Conservation (phyloP, 64 coral and sea anemone species). For the Trachythela sp. region DNA sequence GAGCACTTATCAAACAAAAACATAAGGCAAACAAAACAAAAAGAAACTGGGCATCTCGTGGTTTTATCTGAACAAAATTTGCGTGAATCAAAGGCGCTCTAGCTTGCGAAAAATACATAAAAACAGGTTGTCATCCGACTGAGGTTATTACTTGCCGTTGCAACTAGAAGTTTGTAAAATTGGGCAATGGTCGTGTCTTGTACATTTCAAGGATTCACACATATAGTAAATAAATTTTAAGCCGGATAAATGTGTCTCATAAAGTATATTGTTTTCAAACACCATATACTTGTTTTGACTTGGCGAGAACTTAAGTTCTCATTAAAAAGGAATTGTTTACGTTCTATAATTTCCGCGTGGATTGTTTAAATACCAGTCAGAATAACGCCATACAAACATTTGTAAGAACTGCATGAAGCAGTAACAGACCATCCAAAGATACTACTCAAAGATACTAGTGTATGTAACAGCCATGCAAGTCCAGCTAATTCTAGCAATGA, state of each 20-base stretch:
- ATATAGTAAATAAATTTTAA: neutral
- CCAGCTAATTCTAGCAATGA: too few relatives aligned
- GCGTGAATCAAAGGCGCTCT: too few relatives aligned
- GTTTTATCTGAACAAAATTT: too few relatives aligned
- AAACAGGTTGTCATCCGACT: too few relatives aligned
- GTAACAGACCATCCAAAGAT: neutral
- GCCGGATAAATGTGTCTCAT: neutral
- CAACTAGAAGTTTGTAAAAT: too few relatives aligned
- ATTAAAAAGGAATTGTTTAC: neutral
- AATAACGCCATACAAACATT: neutral
- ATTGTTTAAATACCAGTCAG: neutral
- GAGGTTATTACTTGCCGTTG: too few relatives aligned
- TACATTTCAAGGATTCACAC: neutral
- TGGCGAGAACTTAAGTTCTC: neutral
- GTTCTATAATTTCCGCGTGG: neutral
- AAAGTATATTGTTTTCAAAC: neutral
- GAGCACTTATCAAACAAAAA: too few relatives aligned
- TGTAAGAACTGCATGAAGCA: neutral
- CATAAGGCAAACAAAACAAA: too few relatives aligned
- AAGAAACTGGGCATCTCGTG: too few relatives aligned
- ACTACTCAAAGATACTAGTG: neutral
- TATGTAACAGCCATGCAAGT: too few relatives aligned
- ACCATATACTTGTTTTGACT: neutral
- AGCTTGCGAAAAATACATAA: too few relatives aligned
- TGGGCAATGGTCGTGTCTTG: too few relatives aligned